Evolutionary conservation across 1,140 invertebrate genomes (phyloP), one percentile per base, ranked within the genome.

Genomic region (Caenorhabditis tropicalis): DNA sequence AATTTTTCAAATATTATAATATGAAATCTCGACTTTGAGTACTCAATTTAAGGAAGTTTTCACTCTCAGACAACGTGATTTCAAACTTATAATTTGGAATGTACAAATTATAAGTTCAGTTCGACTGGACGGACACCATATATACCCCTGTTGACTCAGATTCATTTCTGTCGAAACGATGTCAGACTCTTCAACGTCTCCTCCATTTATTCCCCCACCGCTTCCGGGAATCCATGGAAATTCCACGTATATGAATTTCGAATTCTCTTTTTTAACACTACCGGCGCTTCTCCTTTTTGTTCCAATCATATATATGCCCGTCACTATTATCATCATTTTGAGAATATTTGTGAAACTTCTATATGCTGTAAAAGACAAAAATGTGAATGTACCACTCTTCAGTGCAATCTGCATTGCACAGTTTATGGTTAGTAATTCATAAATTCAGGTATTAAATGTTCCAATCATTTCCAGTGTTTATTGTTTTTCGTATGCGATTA

Each of bases 171-270:
- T 21, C 1, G 16, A 65, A n/a, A 51, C 48, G n/a, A 65, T 65
- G 58, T 33, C 58, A n/a, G 19, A 4, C 24, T 24, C 58, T 33
- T 16, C 9, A 65, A 21, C 58, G n/a, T n/a, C n/a, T n/a, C n/a
- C n/a, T n/a, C n/a, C n/a, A n/a, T n/a, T n/a, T 21, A 19, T 10
- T 33, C 29, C 31, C 4, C 9, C 58, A 7, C 10, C 16, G 7
- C 15, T 65, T n/a, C 58, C 58, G 2, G 58, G 58, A 27, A 65
- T 65, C 19, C 58, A 65, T 65, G 31, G 58, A 36, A 65, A 65
- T 65, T 21, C 24, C 19, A 16, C 29, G 5, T 65, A 33, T 16
- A 33, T 65, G 0, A 36, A 36, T 19, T 65, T 33, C 7, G 29
- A 65, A 65, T 33, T 65, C 16, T 36, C 58, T 2, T 33, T 65